Conservation (phyloP, 2,113 vertebrate genomes). For the Amphiprion percula region DNA sequence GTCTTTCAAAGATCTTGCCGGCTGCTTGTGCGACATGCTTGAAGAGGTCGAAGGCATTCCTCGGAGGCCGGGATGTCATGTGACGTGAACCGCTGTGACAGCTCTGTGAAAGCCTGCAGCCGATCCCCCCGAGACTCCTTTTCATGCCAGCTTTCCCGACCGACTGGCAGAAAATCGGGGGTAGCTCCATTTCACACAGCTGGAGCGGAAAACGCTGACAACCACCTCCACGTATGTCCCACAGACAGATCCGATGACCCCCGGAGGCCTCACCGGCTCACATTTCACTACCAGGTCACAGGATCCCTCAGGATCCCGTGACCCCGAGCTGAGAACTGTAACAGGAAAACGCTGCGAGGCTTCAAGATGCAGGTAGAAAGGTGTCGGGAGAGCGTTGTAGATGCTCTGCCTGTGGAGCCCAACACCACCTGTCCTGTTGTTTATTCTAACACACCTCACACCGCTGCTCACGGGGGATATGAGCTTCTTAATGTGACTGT, state of each 20-base stretch:
- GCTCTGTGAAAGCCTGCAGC: constrained; percentile 28
- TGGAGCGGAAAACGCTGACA: constrained; percentile 68
- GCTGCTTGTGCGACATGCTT: background rate
- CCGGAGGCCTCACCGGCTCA: constrained; percentile 14
- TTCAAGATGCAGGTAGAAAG: background rate
- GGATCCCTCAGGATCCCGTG: constrained; percentile 18
- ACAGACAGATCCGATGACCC: constrained; percentile 30
- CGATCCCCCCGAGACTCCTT: constrained; percentile 60
- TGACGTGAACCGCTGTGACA: constrained; percentile 28
- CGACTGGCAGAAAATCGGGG: constrained; percentile 1
- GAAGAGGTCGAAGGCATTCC: background rate
- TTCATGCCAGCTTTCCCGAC: constrained; percentile 51
- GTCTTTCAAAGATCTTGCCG: background rate
- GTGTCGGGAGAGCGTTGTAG: background rate
- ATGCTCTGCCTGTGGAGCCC: background rate
- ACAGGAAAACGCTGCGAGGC: background rate
- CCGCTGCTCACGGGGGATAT: background rate
- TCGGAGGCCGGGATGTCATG: constrained; percentile 9
- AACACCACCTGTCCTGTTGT: constrained; percentile 23
- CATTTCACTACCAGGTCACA: constrained; percentile 50
- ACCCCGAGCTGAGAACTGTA: background rate
- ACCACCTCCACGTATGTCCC: constrained; percentile 1
- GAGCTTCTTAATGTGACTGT: background rate
- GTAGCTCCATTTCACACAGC: constrained; percentile 62
- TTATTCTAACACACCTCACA: background rate